phyloP scores from a whole-genome alignment of 2,113 vertebrate species.

The Platysteira castanea region DNA sequence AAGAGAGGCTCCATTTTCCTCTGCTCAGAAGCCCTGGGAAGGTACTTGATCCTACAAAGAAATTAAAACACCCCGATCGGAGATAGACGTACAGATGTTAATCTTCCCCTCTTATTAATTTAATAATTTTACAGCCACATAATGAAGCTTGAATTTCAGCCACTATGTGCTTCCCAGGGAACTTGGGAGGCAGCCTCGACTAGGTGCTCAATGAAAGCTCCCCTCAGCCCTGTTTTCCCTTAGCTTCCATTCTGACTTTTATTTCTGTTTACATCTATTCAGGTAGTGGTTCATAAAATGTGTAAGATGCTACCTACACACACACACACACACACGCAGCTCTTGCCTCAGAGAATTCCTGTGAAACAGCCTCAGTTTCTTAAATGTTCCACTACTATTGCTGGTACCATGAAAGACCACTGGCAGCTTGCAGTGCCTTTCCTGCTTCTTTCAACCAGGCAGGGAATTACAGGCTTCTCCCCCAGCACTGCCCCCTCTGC shows the following conservation, averaged over 20 bases:
- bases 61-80: background rate
- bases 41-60: background rate
- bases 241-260: background rate
- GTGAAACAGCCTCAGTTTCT: background rate
- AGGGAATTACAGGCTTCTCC: fast-evolving
- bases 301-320: background rate
- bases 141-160: background rate
- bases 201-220: background rate
- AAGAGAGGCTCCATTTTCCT: background rate
- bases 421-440: background rate
- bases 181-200: background rate
- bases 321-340: background rate
- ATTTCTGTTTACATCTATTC: background rate
- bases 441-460: background rate
- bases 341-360: background rate
- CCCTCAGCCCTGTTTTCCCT: background rate
- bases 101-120: background rate
- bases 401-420: background rate
- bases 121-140: background rate
- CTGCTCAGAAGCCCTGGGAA: background rate
- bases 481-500: background rate
- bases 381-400: background rate
- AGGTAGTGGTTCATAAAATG: background rate
- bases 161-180: background rate
- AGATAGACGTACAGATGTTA: background rate